Conservation (phyloP, 2,888 invertebrate genomes). For the Chymomyza fuscimana region DNA sequence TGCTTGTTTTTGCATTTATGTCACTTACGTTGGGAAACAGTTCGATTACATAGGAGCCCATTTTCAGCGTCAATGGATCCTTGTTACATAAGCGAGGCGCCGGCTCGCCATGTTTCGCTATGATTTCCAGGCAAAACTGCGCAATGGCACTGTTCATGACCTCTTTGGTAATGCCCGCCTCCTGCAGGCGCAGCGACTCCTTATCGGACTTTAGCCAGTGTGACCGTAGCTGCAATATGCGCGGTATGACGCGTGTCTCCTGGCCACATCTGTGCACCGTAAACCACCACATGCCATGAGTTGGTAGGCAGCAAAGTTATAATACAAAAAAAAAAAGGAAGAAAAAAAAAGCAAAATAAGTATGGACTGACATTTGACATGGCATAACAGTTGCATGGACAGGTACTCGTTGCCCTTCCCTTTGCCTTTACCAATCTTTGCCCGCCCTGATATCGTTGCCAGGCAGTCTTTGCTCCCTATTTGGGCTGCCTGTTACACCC, state of each 20-base stretch:
- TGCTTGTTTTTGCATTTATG: constrained; percentile 14
- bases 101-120: constrained; percentile 96
- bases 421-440: too few relatives aligned
- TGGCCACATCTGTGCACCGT: constrained; percentile 89
- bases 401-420: not conserved
- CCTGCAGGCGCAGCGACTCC: constrained; percentile 92
- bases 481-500: not conserved
- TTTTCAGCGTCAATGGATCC: constrained; percentile 98
- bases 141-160: constrained; percentile 97
- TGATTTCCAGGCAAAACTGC: constrained; percentile 97
- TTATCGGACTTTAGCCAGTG: constrained; percentile 97
- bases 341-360: not conserved
- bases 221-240: constrained; percentile 95
- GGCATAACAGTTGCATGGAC: not conserved
- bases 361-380: not conserved
- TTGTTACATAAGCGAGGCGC: constrained; percentile 98
- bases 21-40: constrained; percentile 91
- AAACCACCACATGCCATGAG: not conserved
- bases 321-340: not conserved
- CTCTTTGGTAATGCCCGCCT: constrained; percentile 95
- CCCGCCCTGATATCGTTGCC: not conserved
- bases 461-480: not conserved
- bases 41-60: constrained; percentile 95
- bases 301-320: not conserved
- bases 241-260: constrained; percentile 97